Percentiles rank a stretch among this genome's conserved stretches.
Evolutionary conservation across 1,140 invertebrate species (phyloP).

Genomic region (Ooceraea biroi): DNA sequence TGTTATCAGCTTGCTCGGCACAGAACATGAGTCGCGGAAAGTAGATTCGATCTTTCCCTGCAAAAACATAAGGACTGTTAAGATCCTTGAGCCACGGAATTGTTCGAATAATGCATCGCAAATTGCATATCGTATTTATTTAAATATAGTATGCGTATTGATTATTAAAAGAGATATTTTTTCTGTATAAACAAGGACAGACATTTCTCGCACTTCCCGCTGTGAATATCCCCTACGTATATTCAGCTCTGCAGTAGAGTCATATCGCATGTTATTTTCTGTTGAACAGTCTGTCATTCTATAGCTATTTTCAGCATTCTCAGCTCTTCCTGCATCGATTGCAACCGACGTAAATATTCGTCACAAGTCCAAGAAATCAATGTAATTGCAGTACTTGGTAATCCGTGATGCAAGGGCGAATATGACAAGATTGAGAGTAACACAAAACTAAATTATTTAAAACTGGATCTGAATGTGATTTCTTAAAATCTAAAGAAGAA

Average conservation of each 20-base stretch:
- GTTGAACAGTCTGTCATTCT: constrained; percentile 3
- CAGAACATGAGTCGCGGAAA: constrained; percentile 3
- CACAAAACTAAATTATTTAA: background rate
- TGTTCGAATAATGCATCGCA: background rate
- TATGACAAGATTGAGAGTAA: background rate
- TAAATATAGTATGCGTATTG: too few relatives aligned
- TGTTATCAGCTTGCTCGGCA: constrained; percentile 20
- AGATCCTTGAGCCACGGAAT: background rate
- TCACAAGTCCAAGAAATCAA: background rate
- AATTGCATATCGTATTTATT: too few relatives aligned
- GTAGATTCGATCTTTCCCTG: constrained; percentile 16
- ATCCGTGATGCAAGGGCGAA: background rate
- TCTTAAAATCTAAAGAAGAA: background rate
- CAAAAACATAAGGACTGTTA: background rate
- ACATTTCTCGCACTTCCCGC: too few relatives aligned
- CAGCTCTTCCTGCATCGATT: constrained; percentile 4
- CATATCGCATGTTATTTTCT: background rate
- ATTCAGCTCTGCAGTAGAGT: background rate
- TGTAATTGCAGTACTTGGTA: background rate
- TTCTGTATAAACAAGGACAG: too few relatives aligned
- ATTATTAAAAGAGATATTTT: too few relatives aligned
- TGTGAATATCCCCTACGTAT: too few relatives aligned
- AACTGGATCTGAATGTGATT: background rate
- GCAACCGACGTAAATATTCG: background rate
- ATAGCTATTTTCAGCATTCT: background rate